Evolutionary conservation across 2,888 invertebrate genomes (phyloP), one percentile per base, ranked within the genome.

Genomic region (Eutolmus rufibarbis): DNA sequence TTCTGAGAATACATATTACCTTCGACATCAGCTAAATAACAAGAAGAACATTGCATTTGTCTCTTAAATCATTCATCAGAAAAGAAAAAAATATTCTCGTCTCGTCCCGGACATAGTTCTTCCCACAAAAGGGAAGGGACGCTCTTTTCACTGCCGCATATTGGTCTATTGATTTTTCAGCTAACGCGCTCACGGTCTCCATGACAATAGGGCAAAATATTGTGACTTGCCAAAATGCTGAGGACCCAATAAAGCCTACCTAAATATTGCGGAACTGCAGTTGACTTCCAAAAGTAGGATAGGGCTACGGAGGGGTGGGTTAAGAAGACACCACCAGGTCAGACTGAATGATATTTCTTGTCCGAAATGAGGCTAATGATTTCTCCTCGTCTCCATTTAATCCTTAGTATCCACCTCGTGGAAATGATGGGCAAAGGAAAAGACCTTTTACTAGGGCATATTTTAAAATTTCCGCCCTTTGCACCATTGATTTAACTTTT

Each of bases 261-360:
- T 66, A 79, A 79, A 79, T 79, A 79, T 51, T 79, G 79, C 79
- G 51, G 79, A 79, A 79, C 79, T 79, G 56, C 51, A 79, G 79
- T 28, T 31, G 79, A 56, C 31, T 43, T 2, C 28, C 46, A 31
- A 79, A 46, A 28, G 79, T 57, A 28, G 79, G 28, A 46, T 79
- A 12, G 77, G 12, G 12, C 12, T 37, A 14, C 37, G 43, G 37
- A 9, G 66, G 28, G 28, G 1, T 66, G 8, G 2, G 66, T 46
- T 46, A 4, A 14, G 43, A 46, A 28, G 66, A 66, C 56, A 19
- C 2, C 28, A 28, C 12, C 23, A 66, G 66, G 66, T 28, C 28
- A 66, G 12, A 66, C 28, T 19, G 56, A 40, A 12, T 40, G 66
- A 78, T 40, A 78, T 40, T 78, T 78, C 40, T 28, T 66, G 28